Conservation (phyloP, 2,113 vertebrate genomes). For the Bos taurus region ARS-UCD2.0 NC_037357.1:9696501-9697000, state of each 20-base stretch:
- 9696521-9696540: background rate
- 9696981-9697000: background rate
- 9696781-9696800: background rate
- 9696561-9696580: background rate
- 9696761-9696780: background rate
- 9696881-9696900: background rate
- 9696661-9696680: background rate
- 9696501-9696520: background rate
- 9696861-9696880: background rate
- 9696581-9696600: background rate
- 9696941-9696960: background rate
- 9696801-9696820: background rate
- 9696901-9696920: background rate
- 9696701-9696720: background rate
- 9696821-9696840: background rate
- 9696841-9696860: background rate
- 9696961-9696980: background rate
- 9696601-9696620: background rate
- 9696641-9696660: background rate
- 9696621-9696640: background rate
- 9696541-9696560: background rate
- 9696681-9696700: background rate
- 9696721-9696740: background rate
- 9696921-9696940: background rate
- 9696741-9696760: background rate